Evolutionary conservation across 1,140 invertebrate species (phyloP), one percentile per base, ranked within the genome.

Genomic region (Dinoponera quadriceps): DNA sequence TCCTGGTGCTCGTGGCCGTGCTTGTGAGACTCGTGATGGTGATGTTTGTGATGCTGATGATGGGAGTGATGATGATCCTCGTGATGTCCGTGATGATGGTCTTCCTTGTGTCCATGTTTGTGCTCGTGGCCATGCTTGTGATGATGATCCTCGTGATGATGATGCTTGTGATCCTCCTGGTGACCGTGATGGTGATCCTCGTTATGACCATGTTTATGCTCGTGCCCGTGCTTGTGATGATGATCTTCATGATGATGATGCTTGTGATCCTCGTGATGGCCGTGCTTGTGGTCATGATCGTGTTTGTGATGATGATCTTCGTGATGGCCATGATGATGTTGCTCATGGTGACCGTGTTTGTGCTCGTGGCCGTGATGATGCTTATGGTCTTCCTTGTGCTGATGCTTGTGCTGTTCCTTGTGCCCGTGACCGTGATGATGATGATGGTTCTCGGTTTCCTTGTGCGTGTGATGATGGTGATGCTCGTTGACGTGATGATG

Each of bases 351-450:
- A 0, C 80, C 88, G 14, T 93, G 90, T 27, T 91, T 90, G 25
- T 93, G 92, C n/a, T 90, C 88, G 66, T 91, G 89, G 0, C 85
- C 90, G 9, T 91, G 89, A 11, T 90, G 82, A 55, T 91, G 88
- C 16, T 90, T 81, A 44, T 91, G 90, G 0, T 90, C 91, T 22
- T 92, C 77, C 18, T 93, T 91, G 20, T 91, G 90, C 2, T 49
- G 85, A 11, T 90, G 89, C 7, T 90, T 89, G 18, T 90, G 90
- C 13, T 90, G 81, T 1, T 90, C 86, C 20, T 91, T 85, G 62
- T 93, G 92, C 0, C 91, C 92, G 68, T 94, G 92, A 1, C 91
- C 91, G 20, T 93, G 92, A 71, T 93, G 92, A 51, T 93, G 92
- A 48, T 93, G 91, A 80, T 93, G 93, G 3, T 84, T 92, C 69